Evolutionary conservation across 2,888 invertebrate species (phyloP).

Genomic region (Drosophila subquinaria): DNA sequence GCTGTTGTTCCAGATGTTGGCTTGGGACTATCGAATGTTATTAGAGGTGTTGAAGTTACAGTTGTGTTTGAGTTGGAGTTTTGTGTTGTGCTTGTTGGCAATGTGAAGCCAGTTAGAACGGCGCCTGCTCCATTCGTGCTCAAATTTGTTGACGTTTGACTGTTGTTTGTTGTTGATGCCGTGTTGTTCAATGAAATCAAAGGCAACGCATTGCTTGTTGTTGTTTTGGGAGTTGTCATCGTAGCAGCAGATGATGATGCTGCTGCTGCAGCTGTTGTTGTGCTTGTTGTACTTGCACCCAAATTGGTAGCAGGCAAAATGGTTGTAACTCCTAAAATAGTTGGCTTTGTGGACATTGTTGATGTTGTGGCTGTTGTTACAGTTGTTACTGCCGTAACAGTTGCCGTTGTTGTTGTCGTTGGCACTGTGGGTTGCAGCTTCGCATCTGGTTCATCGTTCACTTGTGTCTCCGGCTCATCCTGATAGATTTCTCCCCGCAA

Average conservation of each 20-base stretch:
- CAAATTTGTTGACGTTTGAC: not conserved
- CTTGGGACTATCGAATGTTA: constrained; percentile 16
- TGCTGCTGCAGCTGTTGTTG: not conserved
- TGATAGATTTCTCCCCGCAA: constrained; percentile 83
- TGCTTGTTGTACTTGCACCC: constrained; percentile 13
- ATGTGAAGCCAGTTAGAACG: constrained; percentile 3
- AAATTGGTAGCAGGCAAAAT: constrained; percentile 13
- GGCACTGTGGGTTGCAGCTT: constrained; percentile 1
- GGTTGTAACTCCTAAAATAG: constrained; percentile 18
- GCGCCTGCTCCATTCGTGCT: not conserved
- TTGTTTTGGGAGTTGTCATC: not conserved
- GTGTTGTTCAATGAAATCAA: constrained; percentile 11
- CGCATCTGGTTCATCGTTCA: constrained; percentile 58
- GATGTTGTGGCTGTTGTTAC: constrained; percentile 7
- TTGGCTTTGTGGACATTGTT: constrained; percentile 37
- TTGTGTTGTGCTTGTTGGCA: constrained; percentile 8
- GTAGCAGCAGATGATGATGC: not conserved
- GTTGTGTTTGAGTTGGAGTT: not conserved
- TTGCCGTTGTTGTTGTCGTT: constrained; percentile 11
- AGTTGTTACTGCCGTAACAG: constrained; percentile 16
- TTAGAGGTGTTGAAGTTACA: constrained; percentile 1
- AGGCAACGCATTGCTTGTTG: constrained; percentile 17
- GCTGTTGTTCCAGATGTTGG: not conserved
- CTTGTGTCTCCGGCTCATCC: constrained; percentile 57
- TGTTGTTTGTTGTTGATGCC: not conserved